Evolutionary conservation across 1,140 invertebrate genomes (phyloP).

Genomic region (Lepidurus arcticus): DNA sequence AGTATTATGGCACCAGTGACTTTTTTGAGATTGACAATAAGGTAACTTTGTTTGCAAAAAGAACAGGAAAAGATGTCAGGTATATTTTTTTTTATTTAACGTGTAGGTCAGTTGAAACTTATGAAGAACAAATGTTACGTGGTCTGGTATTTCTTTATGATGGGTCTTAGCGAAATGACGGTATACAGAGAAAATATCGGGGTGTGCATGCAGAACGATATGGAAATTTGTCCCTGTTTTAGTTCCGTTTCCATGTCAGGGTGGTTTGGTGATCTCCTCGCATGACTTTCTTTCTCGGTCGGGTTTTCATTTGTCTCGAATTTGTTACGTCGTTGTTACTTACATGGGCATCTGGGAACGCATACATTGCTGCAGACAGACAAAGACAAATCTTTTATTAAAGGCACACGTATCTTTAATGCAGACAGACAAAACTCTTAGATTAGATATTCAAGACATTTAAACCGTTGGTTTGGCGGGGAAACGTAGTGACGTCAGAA

Average conservation of each 20-base stretch:
- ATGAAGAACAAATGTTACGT: not conserved
- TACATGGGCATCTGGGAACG: conserved; percentile 13
- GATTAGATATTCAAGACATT: not conserved
- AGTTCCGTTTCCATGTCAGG: not conserved
- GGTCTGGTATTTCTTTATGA: not conserved
- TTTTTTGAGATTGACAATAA: not conserved
- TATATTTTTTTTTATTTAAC: not conserved
- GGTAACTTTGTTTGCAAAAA: too few relatives aligned
- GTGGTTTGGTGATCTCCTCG: conserved; percentile 15
- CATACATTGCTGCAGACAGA: not conserved
- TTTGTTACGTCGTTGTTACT: not conserved
- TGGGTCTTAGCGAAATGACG: not conserved
- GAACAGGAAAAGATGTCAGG: too few relatives aligned
- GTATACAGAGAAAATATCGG: not conserved
- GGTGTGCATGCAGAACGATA: not conserved
- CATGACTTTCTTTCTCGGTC: not conserved
- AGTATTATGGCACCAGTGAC: conserved; percentile 3
- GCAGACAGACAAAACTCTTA: not conserved
- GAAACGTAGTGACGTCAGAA: not conserved
- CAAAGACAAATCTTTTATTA: too few relatives aligned
- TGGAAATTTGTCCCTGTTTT: not conserved
- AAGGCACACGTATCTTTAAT: too few relatives aligned
- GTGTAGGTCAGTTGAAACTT: not conserved
- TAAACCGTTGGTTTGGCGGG: not conserved
- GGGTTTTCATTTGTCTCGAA: not conserved